Conservation (phyloP, 2,113 vertebrate species). For the Phodopus roborovskii region DNA sequence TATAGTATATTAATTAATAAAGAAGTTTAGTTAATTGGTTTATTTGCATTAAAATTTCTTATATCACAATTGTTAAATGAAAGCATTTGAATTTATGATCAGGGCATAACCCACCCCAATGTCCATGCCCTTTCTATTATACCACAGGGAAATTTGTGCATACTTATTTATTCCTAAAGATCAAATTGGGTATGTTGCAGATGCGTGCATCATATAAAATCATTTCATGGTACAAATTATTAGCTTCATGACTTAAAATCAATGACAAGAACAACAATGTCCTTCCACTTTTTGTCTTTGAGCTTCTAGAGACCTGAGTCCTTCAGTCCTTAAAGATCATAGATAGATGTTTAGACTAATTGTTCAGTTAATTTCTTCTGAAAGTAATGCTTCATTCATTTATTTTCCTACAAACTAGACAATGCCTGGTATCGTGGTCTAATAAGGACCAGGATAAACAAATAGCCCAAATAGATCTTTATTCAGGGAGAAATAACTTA, state of each 20-base stretch:
- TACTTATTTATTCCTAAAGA: background rate
- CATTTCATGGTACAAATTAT: background rate
- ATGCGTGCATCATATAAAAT: background rate
- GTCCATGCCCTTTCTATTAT: background rate
- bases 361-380: background rate
- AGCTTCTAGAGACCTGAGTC: background rate
- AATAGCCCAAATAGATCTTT: too few relatives aligned
- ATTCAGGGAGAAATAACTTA: too few relatives aligned
- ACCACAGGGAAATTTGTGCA: background rate
- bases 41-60: background rate
- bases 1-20: constrained; percentile 39
- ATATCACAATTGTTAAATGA: background rate
- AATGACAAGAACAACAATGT: background rate
- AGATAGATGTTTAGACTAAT: background rate
- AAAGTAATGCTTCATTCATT: background rate
- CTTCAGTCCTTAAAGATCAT: background rate
- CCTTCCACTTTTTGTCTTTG: background rate
- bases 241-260: background rate
- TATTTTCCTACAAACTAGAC: background rate
- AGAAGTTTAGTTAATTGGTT: background rate
- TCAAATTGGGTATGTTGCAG: background rate
- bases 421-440: background rate
- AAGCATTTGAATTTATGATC: constrained; percentile 45
- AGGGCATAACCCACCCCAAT: background rate
- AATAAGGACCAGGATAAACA: too few relatives aligned